Evolutionary conservation across 2,888 invertebrate species (phyloP), one percentile per base, ranked within the genome.

Genomic region (Coelinius sp.): DNA sequence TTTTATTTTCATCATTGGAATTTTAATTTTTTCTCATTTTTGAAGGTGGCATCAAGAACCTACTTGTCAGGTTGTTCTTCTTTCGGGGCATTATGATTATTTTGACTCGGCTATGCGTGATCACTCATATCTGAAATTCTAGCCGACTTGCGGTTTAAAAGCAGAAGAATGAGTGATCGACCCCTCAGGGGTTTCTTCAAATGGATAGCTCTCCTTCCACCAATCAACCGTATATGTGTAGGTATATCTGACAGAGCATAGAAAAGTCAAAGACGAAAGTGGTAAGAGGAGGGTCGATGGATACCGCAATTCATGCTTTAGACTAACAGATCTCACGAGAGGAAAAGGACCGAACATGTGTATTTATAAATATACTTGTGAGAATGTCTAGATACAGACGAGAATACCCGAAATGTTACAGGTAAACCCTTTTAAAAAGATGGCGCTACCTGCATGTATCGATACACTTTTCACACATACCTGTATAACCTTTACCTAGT

Each of bases 251-350:
- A 65, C 64, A 38, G 63, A 46, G 44, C 62, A 68, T 49, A 53
- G 66, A 70, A 38, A 49, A 25, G 46, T 64, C 44, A 38, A 41
- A 20, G 52, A 52, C 35, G 68, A 59, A 73, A 70, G 52, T 59
- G 44, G 62, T 68, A 72, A 46, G 31, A 71, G 73, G 71, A 68
- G 73, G 76, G 75, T 73, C 76, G 75, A 75, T 75, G 73, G 80
- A 79, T 78, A 79, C 75, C 69, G 75, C 76, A 41, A 77, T 75
- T 75, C 79, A 74, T 75, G 74, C 73, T 59, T 75, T 76, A 79
- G 76, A 73, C 73, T 74, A 75, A 76, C 76, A 73, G 72, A 74
- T 75, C 66, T 69, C 70, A 74, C 56, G 75, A 66, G 17, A 44
- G 63, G 27, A 62, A 6, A 49, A 73, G 27, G 59, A 31, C 56